Base-by-base conservation (phyloP, 2,797 vertebrate genomes). In the Limosa lapponica region DNA sequence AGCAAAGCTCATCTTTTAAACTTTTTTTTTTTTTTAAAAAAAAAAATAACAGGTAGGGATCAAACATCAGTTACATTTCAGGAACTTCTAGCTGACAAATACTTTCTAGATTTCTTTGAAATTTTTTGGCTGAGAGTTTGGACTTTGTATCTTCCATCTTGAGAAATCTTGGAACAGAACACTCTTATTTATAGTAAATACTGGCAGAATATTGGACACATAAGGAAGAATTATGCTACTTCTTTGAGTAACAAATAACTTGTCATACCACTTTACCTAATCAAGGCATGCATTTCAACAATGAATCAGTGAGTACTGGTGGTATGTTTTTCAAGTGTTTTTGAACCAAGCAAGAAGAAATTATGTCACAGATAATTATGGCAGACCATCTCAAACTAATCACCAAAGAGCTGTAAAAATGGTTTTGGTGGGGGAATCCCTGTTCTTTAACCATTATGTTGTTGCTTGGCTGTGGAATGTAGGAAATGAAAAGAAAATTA, bases 161-260 rank as follows among this genome's bases (percentile, higher is more conserved):
- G 57, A 81, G 41, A 93, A 96, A 82, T 91, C 74, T 91, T 89
- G 90, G 81, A 93, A 91, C 28, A 81, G 64, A 93, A 71, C 11
- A 58, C 59, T 57, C 52, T 91, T 93, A 95, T 93, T 95, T 96
- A 91, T 78, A 93, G 71, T 77, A 93, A 92, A 94, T 65, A 66
- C 59, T 85, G 57, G 43, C 64, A 85, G 84, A 89, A 65, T 77
- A 92, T 49, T 80, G 64, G 61, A 52, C 81, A 41, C 67, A 37
- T 52, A 89, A 74, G 89, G 71, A 91, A 83, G 80, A 88, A 71
- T 85, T 83, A 83, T 66, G 62, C 49, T 78, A 36, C 41, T 90
- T 28, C 55, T 69, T 78, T 43, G n/a, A 74, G 59, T 82, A 94
- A 71, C 51, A 75, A 75, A 64, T 73, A 87, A 57, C 59, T 90